These are phyloP conservation scores for Rhinichthys klamathensis DNA, from an alignment of 2,113 vertebrate species.

Conservation along the genomic window DNA sequence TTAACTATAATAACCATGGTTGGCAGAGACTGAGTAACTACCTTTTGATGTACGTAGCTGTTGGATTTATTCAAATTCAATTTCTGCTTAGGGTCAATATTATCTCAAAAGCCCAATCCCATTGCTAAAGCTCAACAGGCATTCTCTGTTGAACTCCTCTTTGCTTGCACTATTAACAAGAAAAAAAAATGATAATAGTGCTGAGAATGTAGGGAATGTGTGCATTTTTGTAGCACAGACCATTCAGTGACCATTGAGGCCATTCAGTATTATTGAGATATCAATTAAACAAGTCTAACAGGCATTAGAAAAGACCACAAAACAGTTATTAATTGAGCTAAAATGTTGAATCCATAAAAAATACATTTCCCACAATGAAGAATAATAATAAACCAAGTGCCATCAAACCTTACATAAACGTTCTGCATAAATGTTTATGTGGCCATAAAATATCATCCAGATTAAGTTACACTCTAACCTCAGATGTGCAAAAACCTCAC, in stretches of 20 bases:
- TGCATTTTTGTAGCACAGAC: background rate
- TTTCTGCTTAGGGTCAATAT: background rate
- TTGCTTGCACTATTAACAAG: background rate
- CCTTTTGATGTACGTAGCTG: background rate
- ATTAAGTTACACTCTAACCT: background rate
- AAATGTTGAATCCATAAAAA: background rate
- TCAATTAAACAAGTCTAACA: background rate
- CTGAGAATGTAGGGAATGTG: background rate
- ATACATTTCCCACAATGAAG: background rate
- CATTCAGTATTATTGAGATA: background rate
- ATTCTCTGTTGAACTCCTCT: slow-evolving; percentile 6
- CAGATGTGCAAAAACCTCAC: background rate
- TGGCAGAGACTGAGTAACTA: background rate
- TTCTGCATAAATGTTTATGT: background rate
- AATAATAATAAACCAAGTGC: background rate
- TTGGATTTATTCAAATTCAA: background rate
- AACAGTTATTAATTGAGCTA: background rate
- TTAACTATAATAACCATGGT: too few species aligned
- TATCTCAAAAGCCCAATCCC: background rate
- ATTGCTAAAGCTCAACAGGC: background rate
- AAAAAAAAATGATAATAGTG: background rate
- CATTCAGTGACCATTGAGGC: too few species aligned
- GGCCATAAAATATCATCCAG: background rate
- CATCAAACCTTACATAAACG: background rate
- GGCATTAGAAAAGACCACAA: background rate